Base-by-base conservation (phyloP, 2,113 vertebrate genomes). In the Struthio camelus region DNA sequence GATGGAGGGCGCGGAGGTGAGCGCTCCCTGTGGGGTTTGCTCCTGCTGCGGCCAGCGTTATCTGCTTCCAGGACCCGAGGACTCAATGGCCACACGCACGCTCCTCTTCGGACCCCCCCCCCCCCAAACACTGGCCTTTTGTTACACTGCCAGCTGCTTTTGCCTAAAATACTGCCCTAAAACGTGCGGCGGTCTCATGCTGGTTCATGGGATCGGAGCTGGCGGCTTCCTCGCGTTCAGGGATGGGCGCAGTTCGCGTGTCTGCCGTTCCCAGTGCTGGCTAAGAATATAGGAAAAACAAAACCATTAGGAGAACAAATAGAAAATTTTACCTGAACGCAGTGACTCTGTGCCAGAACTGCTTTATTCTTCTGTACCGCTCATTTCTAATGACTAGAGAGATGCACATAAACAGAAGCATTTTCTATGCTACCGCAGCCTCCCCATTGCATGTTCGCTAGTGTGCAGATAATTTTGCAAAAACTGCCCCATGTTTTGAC, bases 51-150 rank as follows among this genome's bases (percentile, higher is more conserved):
- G 5, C 40, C 2, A 2, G 61, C 4, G 1, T 3, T 3, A 20
- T 18, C 11, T 58, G 14, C 19, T 40, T 12, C 25, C 13, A 42
- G 44, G 58, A 6, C 40, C 10, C 1, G 64, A 30, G 23, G 46
- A 19, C 8, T 1, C 2, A 76, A 23, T 10, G 6, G 1, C 17
- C 54, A 2, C 34, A 3, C 8, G 0, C 8, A 2, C 0, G 0
- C 61, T 4, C 36, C 50, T n/a, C 50, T 19, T 66, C 17, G 1
- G 71, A 20, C 3, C 46, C 25, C 30, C 56, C 30, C 10, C 5
- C 54, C 22, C 61, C 22, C 13, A 19, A 9, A 48, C 4, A 0
- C 28, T 56, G 30, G 2, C 1, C 2, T 34, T 50, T 67, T n/a
- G 38, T 34, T 70, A 24, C 1, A 1, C 42, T 23, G 56, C 1